phyloP scores from a whole-genome alignment of 2,797 vertebrate species.

The Cossypha niveicapilla region DNA sequence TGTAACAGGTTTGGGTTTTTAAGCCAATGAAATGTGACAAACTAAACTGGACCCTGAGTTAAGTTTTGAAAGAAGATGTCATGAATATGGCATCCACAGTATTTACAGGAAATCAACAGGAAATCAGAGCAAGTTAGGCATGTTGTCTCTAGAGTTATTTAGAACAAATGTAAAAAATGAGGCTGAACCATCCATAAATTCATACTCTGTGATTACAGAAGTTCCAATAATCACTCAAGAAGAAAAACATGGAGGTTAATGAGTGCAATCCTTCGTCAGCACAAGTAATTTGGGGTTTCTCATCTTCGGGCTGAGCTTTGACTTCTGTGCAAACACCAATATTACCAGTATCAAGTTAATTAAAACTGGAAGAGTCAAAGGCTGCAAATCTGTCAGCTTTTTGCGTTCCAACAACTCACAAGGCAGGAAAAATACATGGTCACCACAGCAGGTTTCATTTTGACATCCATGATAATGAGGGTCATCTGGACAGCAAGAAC shows the following conservation, averaged over 20 bases:
- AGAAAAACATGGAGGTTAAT: neutral
- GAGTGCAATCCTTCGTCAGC: neutral
- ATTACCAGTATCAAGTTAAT: neutral
- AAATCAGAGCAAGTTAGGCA: neutral
- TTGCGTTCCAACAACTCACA: neutral
- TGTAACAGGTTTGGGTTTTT: neutral
- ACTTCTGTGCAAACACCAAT: neutral
- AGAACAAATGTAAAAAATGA: neutral
- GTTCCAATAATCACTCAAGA: neutral
- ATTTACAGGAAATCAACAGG: neutral
- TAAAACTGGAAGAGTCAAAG: neutral
- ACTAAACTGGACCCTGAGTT: neutral
- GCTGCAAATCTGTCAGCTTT: neutral
- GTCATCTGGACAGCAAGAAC: neutral
- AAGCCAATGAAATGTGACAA: neutral
- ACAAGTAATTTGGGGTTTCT: neutral
- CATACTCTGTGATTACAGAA: neutral
- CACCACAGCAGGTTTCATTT: neutral
- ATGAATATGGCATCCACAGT: neutral
- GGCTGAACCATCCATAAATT: neutral
- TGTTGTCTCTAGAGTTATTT: neutral
- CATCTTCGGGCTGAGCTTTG: neutral
- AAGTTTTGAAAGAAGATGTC: neutral
- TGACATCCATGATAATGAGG: neutral
- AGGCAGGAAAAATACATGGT: neutral